Base-by-base conservation (phyloP, 2,797 vertebrate genomes). In the Chiloscyllium punctatum region DNA sequence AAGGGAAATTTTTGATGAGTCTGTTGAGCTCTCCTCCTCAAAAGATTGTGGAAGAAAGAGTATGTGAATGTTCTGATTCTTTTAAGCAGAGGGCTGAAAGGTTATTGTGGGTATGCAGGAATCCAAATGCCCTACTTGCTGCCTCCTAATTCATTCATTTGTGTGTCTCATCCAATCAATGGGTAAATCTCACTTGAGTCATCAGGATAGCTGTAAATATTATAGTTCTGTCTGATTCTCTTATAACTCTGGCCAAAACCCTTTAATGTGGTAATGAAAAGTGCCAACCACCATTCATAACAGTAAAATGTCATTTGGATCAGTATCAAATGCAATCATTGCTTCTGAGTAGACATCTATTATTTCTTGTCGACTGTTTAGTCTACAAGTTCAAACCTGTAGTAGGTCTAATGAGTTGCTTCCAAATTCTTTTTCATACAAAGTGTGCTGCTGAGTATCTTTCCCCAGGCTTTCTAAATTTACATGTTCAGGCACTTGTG, bases 341-440 rank as follows among this genome's bases (percentile, higher is more conserved):
- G 53, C 23, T 92, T 69, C 71, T 74, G 48, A 30, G 74, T 27
- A 53, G 37, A 27, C 69, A 30, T 16, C 23, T 74, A 74, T 94
- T 94, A 94, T 95, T 95, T 95, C 71, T 95, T 69, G 23, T 21
- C 72, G 92, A 94, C 23, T 48, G 68, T 51, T 77, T 95, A 33
- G 71, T 37, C 71, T 74, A 25, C 69, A 95, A 77, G 30, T 53
- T 95, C 21, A 8, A 30, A 77, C 72, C 71, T 72, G 42, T 15
- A 95, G 33, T 74, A 53, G 30, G 30, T 48, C 33, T 51, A 51
- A 74, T 68, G n/a, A 94, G n/a, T 69, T 74, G 11, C 37, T 71
- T 72, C 92, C 92, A 74, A 72, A 27, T 74, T 77, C 66, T 42
- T 72, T 72, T 42, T 62, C 57, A 94, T 94, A 30, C 71, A 33